Conservation (phyloP, 1,140 invertebrate genomes). For the Samia ricini region DNA sequence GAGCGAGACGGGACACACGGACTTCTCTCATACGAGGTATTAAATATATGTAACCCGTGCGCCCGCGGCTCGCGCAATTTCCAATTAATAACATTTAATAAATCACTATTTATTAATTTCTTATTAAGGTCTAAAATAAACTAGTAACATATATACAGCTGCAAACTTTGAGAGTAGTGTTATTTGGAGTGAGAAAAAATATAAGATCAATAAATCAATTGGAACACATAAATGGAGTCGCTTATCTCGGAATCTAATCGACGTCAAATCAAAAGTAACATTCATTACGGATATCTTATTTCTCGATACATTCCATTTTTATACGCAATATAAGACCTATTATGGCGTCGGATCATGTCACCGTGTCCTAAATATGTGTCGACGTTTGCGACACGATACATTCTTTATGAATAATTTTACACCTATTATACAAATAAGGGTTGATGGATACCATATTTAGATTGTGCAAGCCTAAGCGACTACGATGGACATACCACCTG, state of each 20-base stretch:
- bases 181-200: too few species aligned
- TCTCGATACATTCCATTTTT: neutral
- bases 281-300: neutral
- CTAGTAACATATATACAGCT: too few species aligned
- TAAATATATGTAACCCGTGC: too few species aligned
- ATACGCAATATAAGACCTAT: neutral
- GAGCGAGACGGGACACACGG: too few species aligned
- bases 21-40: too few species aligned
- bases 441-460: neutral
- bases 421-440: constrained; percentile 1
- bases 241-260: neutral
- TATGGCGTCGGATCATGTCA: neutral
- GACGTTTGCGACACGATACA: neutral
- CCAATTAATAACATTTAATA: too few species aligned
- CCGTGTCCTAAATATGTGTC: neutral
- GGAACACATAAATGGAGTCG: neutral
- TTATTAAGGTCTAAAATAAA: too few species aligned
- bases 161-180: too few species aligned
- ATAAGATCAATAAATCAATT: neutral
- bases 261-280: neutral
- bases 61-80: too few species aligned
- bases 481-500: neutral
- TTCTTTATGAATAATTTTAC: neutral
- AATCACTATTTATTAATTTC: too few species aligned
- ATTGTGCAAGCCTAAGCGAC: neutral